phyloP scores from a whole-genome alignment of 2,888 invertebrate genomes.

The Malachius bipustulatus region DNA sequence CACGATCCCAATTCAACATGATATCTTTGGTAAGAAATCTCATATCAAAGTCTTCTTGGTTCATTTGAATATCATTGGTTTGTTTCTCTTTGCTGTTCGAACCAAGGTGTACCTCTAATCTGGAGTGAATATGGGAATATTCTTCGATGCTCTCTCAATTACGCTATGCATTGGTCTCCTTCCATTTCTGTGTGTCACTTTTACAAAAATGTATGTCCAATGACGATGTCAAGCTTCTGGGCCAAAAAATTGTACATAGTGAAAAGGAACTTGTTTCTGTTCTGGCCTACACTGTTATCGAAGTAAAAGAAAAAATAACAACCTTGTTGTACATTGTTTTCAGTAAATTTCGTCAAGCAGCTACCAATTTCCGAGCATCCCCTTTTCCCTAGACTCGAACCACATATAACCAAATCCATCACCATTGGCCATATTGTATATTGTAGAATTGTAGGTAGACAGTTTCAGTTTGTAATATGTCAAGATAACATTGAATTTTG shows the following conservation, averaged over 20 bases:
- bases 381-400: conserved; percentile 8
- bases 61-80: too few species aligned
- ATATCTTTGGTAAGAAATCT: conserved; percentile 6
- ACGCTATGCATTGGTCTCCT: conserved; percentile 15
- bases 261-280: conserved; percentile 14
- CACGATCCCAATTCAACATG: conserved; percentile 6
- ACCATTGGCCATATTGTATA: conserved; percentile 4
- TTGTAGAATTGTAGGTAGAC: conserved; percentile 8
- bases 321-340: conserved; percentile 9
- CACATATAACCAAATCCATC: conserved; percentile 6
- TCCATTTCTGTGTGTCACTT: conserved; percentile 15
- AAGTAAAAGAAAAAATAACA: conserved; percentile 11
- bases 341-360: conserved; percentile 12
- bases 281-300: conserved; percentile 11
- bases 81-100: conserved; percentile 11
- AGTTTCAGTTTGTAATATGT: too few species aligned
- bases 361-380: conserved; percentile 15
- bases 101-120: conserved; percentile 9
- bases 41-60: conserved; percentile 11
- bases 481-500: conserved; percentile 6
- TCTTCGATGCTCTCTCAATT: conserved; percentile 11
- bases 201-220: conserved; percentile 12
- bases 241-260: conserved; percentile 11
- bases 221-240: neutral
- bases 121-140: neutral